phyloP scores from a whole-genome alignment of 2,888 invertebrate genomes.

The Tridacna gigas region DNA sequence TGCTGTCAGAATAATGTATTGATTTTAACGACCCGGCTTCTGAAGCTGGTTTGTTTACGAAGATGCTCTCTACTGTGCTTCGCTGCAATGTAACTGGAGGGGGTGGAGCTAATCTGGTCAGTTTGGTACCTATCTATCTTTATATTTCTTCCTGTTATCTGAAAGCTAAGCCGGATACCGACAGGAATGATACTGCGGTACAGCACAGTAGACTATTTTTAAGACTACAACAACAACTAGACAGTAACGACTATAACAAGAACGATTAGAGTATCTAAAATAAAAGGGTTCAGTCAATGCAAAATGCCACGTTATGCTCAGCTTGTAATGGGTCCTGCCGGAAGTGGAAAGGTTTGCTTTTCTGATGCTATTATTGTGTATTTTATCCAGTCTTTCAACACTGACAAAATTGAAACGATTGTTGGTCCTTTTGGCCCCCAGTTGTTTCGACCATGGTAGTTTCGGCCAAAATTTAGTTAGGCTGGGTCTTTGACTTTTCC shows the following conservation, averaged over 20 bases:
- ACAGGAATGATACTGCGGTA: not conserved
- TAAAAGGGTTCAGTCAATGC: not conserved
- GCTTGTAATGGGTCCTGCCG: conserved; percentile 98
- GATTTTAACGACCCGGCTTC: not conserved
- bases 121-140: not conserved
- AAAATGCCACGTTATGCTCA: conserved; percentile 90
- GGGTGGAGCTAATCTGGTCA: not conserved
- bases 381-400: too few relatives aligned
- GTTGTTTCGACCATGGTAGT: not conserved
- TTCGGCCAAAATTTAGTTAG: too few relatives aligned
- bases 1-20: too few relatives aligned
- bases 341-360: conserved; percentile 95
- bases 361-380: not conserved
- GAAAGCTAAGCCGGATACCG: too few relatives aligned
- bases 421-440: not conserved
- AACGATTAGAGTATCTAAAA: too few relatives aligned
- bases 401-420: too few relatives aligned
- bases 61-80: not conserved
- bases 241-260: too few relatives aligned
- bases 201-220: not conserved
- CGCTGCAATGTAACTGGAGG: not conserved
- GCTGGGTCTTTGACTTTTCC: too few relatives aligned
- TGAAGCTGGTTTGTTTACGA: not conserved
- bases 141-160: not conserved
- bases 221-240: too few relatives aligned